These are phyloP conservation scores for Catocala nupta DNA, from an alignment of 2,888 invertebrate genomes.

Conservation along the genomic window DNA sequence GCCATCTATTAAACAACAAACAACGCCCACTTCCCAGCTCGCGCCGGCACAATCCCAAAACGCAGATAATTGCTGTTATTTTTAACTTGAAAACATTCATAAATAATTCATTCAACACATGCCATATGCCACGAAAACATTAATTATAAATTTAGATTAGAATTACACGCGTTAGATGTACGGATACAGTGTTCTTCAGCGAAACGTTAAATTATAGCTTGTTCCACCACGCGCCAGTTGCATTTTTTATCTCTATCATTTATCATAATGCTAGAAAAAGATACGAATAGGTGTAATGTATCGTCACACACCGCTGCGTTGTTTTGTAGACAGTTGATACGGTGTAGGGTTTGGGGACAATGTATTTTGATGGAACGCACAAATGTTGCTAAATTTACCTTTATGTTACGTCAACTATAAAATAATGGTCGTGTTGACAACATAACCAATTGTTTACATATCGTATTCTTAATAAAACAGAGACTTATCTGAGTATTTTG, in stretches of 20 bases:
- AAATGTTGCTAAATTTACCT: not conserved
- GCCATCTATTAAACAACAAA: not conserved
- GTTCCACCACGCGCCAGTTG: slow-evolving; percentile 22
- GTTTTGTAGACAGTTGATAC: slow-evolving; percentile 15
- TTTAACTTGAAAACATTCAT: slow-evolving; percentile 47
- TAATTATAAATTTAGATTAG: slow-evolving; percentile 59
- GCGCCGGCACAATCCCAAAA: slow-evolving; percentile 13
- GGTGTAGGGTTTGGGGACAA: not conserved
- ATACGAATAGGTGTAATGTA: slow-evolving; percentile 11
- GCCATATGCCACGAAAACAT: slow-evolving; percentile 57
- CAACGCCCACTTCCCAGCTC: slow-evolving; percentile 6
- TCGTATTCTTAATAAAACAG: too few relatives aligned
- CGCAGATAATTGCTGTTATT: slow-evolving; percentile 49
- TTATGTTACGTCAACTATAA: too few relatives aligned
- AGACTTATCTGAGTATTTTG: too few relatives aligned
- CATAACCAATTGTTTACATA: too few relatives aligned
- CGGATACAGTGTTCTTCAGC: slow-evolving; percentile 43
- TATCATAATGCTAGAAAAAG: slow-evolving; percentile 34
- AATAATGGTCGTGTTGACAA: too few relatives aligned
- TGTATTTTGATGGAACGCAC: not conserved
- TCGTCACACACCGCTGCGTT: slow-evolving; percentile 5
- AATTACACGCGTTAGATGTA: slow-evolving; percentile 45
- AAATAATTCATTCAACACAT: slow-evolving; percentile 59
- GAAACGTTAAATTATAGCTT: slow-evolving; percentile 54
- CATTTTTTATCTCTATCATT: slow-evolving; percentile 28